Base-by-base conservation (phyloP, 2,888 invertebrate genomes). In the Miltochrista miniata region DNA sequence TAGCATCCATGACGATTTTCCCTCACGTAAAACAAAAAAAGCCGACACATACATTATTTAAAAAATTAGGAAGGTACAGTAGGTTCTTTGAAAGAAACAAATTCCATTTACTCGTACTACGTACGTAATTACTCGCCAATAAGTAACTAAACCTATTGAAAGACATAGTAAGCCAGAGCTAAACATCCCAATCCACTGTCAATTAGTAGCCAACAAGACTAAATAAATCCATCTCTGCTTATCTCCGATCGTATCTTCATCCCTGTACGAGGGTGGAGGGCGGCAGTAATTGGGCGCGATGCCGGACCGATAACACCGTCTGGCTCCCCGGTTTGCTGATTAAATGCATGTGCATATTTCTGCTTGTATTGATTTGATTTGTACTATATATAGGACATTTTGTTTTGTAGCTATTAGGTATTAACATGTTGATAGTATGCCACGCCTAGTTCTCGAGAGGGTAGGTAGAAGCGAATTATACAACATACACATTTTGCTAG, bases 211-310 rank as follows among this genome's bases (percentile, higher is more conserved):
- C 34, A 59, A 54, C 53, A 53, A 52, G 50, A 59, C 60, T 68
- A 68, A 68, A 54, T 65, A 68, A 68, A 68, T 64, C 62, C 56
- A 56, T 51, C 55, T 48, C 53, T 38, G 51, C 56, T 43, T 66
- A 66, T 64, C 69, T 59, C 42, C 35, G 57, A 63, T 68, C 52
- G 41, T 60, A 68, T 68, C 69, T 66, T 66, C 64, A 68, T 64
- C 67, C 61, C 62, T 55, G 46, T 48, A 35, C 44, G 42, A 47
- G 56, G 64, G 38, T 44, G 35, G 45, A 51, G 59, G 44, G 51
- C 51, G 39, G 35, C 48, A 59, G 76, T 79, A 79, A 77, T 79
- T 79, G 73, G 73, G 57, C 62, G 51, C 66, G 79, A 79, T 79
- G 76, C 74, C 77, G 69, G 51, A 41, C 63, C 64, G 79, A 80